phyloP scores from a whole-genome alignment of 2,888 invertebrate genomes.

The Dyspetes luteomarginatus region DNA sequence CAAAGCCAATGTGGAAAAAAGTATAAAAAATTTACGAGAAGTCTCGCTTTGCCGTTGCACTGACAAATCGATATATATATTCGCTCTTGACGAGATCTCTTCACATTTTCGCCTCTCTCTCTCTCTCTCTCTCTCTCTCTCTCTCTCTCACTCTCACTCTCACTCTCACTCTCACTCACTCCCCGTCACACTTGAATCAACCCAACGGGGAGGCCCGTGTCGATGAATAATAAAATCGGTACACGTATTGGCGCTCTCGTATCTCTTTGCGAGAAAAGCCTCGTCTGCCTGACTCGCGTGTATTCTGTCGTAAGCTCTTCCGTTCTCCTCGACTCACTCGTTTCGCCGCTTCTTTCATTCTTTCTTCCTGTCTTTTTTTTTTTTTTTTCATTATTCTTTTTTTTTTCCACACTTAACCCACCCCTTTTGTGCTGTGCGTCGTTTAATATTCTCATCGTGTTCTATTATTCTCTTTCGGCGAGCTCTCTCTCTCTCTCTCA shows the following conservation, averaged over 20 bases:
- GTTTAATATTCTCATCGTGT: slow-evolving; percentile 59
- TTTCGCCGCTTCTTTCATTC: slow-evolving; percentile 28
- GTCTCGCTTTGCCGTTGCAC: no score
- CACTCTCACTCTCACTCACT: no score
- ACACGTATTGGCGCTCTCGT: slow-evolving; percentile 57
- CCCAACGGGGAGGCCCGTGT: slow-evolving; percentile 14
- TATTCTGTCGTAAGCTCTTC: no score
- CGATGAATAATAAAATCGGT: slow-evolving; percentile 63
- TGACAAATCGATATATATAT: no score
- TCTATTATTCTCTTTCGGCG: slow-evolving; percentile 58
- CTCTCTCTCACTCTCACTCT: no score
- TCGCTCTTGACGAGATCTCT: slow-evolving; percentile 17
- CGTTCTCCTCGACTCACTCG: slow-evolving; percentile 20
- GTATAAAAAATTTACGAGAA: no score
- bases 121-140: no score
- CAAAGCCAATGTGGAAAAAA: no score
- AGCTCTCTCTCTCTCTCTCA: neutral
- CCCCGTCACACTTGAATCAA: slow-evolving; percentile 1
- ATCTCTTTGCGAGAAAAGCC: no score
- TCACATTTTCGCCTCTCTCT: slow-evolving; percentile 7
- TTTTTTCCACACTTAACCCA: slow-evolving; percentile 51
- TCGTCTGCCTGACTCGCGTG: no score
- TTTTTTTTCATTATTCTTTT: slow-evolving; percentile 4
- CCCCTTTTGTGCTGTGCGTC: slow-evolving; percentile 45
- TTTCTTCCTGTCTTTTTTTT: slow-evolving; percentile 16